phyloP scores from a whole-genome alignment of 2,797 vertebrate genomes.

The Astyanax mexicanus region DNA sequence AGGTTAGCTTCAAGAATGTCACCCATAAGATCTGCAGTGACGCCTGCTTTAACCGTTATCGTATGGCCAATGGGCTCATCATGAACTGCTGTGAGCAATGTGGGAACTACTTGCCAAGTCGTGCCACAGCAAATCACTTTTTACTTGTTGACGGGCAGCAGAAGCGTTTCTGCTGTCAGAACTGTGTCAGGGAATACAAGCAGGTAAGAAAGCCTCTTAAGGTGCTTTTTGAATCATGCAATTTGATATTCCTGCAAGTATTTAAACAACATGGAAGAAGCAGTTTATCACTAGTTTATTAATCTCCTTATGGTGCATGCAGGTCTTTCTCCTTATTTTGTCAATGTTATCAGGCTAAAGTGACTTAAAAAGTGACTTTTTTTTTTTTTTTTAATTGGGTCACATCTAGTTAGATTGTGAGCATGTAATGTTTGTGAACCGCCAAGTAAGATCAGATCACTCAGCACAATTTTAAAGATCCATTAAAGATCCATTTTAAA shows the following conservation, averaged over 20 bases:
- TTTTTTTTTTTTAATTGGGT: no score
- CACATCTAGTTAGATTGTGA: no score
- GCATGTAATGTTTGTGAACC: no score
- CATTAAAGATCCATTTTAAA: no score
- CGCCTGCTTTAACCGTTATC: conserved; percentile 96
- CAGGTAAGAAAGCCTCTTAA: conserved; percentile 80
- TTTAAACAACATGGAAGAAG: no score
- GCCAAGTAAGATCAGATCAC: no score
- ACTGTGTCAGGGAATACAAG: conserved; percentile 96
- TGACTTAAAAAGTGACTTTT: no score
- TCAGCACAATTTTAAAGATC: no score
- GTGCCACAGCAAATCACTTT: conserved; percentile 93
- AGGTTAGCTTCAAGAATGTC: conserved; percentile 99
- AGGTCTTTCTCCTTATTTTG: neutral
- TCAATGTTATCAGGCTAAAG: no score
- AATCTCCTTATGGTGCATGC: no score
- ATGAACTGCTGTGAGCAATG: conserved; percentile 99
- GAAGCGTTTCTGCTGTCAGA: conserved; percentile 98
- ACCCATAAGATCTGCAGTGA: conserved; percentile 99
- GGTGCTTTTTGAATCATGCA: neutral
- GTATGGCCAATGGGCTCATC: conserved; percentile 96
- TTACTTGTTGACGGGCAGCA: conserved; percentile 95
- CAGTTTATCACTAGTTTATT: no score
- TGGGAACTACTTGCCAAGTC: conserved; percentile 95
- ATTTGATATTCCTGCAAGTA: neutral